These are phyloP conservation scores for Drosophila subsilvestris DNA, from an alignment of 2,888 invertebrate species.

Conservation along the genomic window DNA sequence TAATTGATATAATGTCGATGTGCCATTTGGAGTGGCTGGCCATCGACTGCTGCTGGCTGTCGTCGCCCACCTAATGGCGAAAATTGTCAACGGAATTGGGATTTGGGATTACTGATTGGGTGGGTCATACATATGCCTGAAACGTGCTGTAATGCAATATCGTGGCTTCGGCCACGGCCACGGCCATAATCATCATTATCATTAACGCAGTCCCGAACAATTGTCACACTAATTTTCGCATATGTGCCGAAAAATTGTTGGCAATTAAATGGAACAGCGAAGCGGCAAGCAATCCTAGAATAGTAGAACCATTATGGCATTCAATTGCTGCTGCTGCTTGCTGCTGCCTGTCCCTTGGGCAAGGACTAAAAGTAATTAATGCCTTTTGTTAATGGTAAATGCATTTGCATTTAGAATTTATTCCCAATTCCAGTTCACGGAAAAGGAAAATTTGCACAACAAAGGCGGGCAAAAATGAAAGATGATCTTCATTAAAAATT, in stretches of 20 bases:
- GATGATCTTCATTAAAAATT: slow-evolving; percentile 47
- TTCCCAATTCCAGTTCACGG: slow-evolving; percentile 20
- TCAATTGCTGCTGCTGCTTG: slow-evolving; percentile 6
- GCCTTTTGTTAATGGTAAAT: slow-evolving; percentile 55
- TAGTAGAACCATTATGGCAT: slow-evolving; percentile 58
- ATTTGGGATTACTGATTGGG: slow-evolving; percentile 28
- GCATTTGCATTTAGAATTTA: slow-evolving; percentile 57
- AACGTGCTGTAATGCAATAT: slow-evolving; percentile 63
- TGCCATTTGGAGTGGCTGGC: slow-evolving; percentile 1
- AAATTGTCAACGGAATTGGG: slow-evolving; percentile 72
- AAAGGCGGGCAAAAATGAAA: slow-evolving; percentile 37
- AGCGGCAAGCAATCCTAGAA: background rate
- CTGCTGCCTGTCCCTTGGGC: background rate
- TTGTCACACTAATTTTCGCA: slow-evolving; percentile 71
- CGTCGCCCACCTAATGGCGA: slow-evolving; percentile 73
- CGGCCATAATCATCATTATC: slow-evolving; percentile 67
- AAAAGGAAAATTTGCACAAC: slow-evolving; percentile 58
- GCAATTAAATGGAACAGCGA: slow-evolving; percentile 62
- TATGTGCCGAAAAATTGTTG: slow-evolving; percentile 69
- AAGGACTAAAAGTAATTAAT: slow-evolving; percentile 60
- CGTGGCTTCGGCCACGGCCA: slow-evolving; percentile 41
- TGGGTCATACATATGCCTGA: slow-evolving; percentile 22
- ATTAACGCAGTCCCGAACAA: slow-evolving; percentile 44
- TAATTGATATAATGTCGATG: slow-evolving; percentile 75
- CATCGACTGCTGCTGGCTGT: slow-evolving; percentile 14